Conservation (phyloP, 2,888 invertebrate genomes). For the Saturnia japonica region DNA sequence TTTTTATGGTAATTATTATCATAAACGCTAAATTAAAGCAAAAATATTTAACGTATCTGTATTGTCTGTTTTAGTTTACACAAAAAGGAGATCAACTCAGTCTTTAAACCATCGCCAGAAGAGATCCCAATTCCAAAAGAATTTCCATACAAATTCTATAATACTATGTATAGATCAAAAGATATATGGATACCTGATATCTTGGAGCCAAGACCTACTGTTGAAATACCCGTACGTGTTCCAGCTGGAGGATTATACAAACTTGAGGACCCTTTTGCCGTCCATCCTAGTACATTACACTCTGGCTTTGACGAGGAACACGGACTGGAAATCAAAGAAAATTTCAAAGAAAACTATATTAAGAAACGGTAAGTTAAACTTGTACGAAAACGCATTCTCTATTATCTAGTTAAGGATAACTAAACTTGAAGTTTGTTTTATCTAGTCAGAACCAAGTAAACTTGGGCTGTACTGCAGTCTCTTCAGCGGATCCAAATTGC, state of each 20-base stretch:
- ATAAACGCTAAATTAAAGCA: no score
- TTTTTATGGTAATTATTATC: no score
- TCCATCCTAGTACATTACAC: conserved; percentile 44
- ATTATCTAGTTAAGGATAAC: no score
- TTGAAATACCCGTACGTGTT: conserved; percentile 51
- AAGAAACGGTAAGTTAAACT: conserved; percentile 53
- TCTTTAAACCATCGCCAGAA: conserved; percentile 29
- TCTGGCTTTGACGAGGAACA: conserved; percentile 42
- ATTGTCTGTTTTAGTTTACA: conserved; percentile 41
- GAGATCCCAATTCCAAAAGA: conserved; percentile 41
- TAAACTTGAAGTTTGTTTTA: no score
- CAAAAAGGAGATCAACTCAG: conserved; percentile 42
- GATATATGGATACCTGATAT: conserved; percentile 45
- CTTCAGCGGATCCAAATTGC: no score
- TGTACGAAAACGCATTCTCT: no score
- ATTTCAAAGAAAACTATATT: conserved; percentile 45
- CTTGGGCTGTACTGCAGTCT: no score
- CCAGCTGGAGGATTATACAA: conserved; percentile 69
- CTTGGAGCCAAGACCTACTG: conserved; percentile 58
- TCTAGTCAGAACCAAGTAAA: no score
- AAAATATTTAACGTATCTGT: not conserved
- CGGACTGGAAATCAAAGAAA: conserved; percentile 45
- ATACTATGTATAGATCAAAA: conserved; percentile 41
- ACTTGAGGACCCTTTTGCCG: conserved; percentile 56
- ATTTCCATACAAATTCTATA: conserved; percentile 62